phyloP scores from a whole-genome alignment of 1,140 invertebrate genomes.

The Leucophenga varia region DNA sequence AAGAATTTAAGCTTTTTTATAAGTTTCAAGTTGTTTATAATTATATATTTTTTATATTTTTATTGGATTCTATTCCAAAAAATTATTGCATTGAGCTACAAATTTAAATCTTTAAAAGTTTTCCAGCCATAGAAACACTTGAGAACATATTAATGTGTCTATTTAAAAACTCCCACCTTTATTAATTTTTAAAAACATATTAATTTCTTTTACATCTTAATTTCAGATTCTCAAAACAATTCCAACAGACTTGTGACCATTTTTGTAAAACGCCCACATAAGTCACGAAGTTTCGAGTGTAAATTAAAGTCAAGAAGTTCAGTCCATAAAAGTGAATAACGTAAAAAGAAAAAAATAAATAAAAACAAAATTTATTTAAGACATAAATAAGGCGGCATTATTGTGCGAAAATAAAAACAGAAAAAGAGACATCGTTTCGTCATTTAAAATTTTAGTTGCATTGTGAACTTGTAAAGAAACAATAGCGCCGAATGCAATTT shows the following conservation, averaged over 20 bases:
- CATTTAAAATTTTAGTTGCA: too few species aligned
- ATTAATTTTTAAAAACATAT: too few species aligned
- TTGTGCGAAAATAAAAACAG: slow-evolving; percentile 8
- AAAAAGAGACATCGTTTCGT: too few species aligned
- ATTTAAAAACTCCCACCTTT: too few species aligned
- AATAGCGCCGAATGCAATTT: slow-evolving; percentile 24
- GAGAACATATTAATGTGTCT: too few species aligned
- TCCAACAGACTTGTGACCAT: slow-evolving; percentile 42
- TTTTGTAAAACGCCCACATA: slow-evolving; percentile 44
- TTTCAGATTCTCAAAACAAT: too few species aligned
- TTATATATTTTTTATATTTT: slow-evolving; percentile 13
- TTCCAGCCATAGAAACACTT: too few species aligned
- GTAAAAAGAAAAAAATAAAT: slow-evolving; percentile 12
- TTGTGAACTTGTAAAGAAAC: too few species aligned
- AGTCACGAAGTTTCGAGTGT: slow-evolving; percentile 39
- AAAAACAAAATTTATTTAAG: slow-evolving; percentile 15
- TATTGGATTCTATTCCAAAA: slow-evolving; percentile 11
- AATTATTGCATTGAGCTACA: background rate
- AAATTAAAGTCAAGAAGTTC: slow-evolving; percentile 26
- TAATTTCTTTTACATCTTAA: too few species aligned
- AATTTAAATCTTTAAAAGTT: too few species aligned
- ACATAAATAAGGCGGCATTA: slow-evolving; percentile 7
- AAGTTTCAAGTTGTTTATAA: too few species aligned
- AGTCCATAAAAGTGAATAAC: slow-evolving; percentile 14
- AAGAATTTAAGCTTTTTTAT: too few species aligned